These are phyloP conservation scores for Tenthredo notha DNA, from an alignment of 2,888 invertebrate species.

Conservation along the genomic window DNA sequence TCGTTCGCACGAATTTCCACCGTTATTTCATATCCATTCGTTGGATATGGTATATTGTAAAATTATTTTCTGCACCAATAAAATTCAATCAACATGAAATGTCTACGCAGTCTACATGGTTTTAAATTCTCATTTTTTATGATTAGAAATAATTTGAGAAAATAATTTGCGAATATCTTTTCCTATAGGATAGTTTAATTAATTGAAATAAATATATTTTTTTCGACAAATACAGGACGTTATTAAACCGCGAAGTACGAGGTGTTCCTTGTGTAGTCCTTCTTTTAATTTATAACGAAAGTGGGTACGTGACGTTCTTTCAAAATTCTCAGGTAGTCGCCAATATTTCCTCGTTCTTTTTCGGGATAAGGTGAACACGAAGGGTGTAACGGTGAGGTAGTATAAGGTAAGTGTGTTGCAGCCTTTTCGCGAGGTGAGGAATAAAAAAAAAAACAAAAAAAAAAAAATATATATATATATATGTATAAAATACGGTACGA, in stretches of 20 bases:
- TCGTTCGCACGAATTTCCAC: background rate
- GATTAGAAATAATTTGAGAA: too few relatives aligned
- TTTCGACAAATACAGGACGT: background rate
- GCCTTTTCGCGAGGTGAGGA: constrained; percentile 1
- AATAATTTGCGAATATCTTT: too few relatives aligned
- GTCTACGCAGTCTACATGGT: background rate
- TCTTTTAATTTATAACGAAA: background rate
- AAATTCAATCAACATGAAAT: background rate
- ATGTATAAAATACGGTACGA: background rate
- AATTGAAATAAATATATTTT: background rate
- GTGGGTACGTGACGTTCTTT: background rate
- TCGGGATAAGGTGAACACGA: background rate
- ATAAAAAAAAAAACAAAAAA: background rate
- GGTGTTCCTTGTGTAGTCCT: background rate
- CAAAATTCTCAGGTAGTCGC: background rate
- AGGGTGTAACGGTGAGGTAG: background rate
- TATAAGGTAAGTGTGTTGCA: background rate
- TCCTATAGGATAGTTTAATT: too few relatives aligned
- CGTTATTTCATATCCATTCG: background rate
- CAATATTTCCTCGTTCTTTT: constrained; percentile 2
- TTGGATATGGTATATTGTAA: background rate
- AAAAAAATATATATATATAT: background rate
- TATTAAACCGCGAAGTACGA: background rate
- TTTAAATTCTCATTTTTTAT: too few relatives aligned
- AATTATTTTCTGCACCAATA: background rate